A percentile compares a stretch with the other conserved stretches of the same genome.
phyloP scores from a whole-genome alignment of 2,888 invertebrate species.

The Acleris cristana region DNA sequence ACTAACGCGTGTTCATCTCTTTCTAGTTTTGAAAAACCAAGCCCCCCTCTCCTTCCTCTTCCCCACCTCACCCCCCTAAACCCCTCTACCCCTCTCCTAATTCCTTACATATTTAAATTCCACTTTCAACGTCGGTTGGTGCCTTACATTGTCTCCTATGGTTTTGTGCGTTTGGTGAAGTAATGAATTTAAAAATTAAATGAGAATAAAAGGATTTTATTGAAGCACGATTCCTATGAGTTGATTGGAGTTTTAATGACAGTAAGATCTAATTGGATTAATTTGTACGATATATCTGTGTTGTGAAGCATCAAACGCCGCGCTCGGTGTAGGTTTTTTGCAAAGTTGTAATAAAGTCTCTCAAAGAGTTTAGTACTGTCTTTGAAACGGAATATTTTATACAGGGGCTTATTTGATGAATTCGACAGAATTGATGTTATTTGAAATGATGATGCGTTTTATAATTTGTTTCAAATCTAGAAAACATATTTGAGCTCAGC shows the following conservation, averaged over 20 bases:
- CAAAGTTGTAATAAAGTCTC: too few species aligned
- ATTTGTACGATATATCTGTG: not conserved
- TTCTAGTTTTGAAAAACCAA: conserved; percentile 82
- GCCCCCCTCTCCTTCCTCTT: conserved; percentile 46
- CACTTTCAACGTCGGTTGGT: conserved; percentile 74
- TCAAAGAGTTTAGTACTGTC: too few species aligned
- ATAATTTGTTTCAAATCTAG: too few species aligned
- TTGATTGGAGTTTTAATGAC: conserved; percentile 20
- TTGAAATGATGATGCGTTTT: too few species aligned
- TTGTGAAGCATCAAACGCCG: not conserved
- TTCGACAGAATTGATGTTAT: too few species aligned
- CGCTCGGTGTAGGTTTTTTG: too few species aligned
- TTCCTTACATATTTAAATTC: conserved; percentile 84
- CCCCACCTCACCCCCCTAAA: conserved; percentile 38
- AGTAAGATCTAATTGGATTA: not conserved
- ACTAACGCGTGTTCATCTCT: conserved; percentile 83
- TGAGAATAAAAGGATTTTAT: not conserved
- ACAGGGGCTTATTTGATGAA: too few species aligned
- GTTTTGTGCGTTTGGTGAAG: conserved; percentile 58
- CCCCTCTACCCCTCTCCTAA: conserved; percentile 67
- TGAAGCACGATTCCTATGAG: conserved; percentile 11
- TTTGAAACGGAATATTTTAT: too few species aligned
- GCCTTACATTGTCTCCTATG: conserved; percentile 80
- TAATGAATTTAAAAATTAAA: conserved; percentile 35
- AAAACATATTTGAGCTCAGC: too few species aligned